phyloP scores from a whole-genome alignment of 92 coral and sea anemone species.

The Porites lobata region DNA sequence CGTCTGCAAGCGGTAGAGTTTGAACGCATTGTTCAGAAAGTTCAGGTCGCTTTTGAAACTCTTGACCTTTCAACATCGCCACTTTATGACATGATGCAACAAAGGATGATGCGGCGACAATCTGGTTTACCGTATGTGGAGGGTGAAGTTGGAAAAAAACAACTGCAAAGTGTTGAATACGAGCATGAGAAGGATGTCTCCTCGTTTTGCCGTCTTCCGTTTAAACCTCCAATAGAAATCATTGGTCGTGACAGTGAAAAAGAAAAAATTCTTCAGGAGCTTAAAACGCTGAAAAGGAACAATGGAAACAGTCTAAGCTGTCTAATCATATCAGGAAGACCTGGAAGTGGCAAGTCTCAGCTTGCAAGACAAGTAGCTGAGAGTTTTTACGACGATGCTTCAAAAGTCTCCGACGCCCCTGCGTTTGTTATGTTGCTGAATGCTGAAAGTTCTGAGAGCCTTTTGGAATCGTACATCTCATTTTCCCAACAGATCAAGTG shows the following conservation, averaged over 20 bases:
- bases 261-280: not conserved
- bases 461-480: not conserved
- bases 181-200: not conserved
- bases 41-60: constrained; percentile 16
- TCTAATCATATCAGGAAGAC: not conserved
- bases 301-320: not conserved
- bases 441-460: not conserved
- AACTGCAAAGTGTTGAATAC: too few relatives aligned
- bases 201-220: not conserved
- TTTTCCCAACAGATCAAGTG: not conserved
- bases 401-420: not conserved
- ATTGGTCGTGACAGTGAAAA: not conserved
- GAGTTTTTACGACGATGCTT: not conserved
- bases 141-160: too few relatives aligned
- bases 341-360: not conserved
- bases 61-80: constrained; percentile 32
- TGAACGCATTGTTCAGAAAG: not conserved
- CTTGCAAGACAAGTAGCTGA: not conserved
- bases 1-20: too few relatives aligned
- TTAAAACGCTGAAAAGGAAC: not conserved
- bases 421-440: not conserved
- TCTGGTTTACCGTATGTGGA: too few relatives aligned
- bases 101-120: too few relatives aligned
- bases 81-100: too few relatives aligned
- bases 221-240: constrained; percentile 11